Evolutionary conservation across 2,113 vertebrate genomes (phyloP).

Genomic region (human): GRCh38 chr2:179000501-179001000

Average conservation of each 20-base stretch:
- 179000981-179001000: background rate
- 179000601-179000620: background rate
- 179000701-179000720: background rate
- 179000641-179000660: background rate
- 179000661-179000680: background rate
- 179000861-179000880: background rate
- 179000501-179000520: background rate
- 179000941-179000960: fast-evolving
- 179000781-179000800: background rate
- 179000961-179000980: background rate
- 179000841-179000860: background rate
- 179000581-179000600: background rate
- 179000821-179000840: background rate
- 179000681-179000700: background rate
- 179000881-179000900: background rate
- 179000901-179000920: background rate
- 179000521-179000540: background rate
- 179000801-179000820: background rate
- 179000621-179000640: background rate
- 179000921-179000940: no score
- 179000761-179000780: background rate
- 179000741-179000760: background rate
- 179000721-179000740: background rate
- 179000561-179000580: background rate
- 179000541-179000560: background rate